These are phyloP conservation scores for Atrichornis clamosus DNA, from an alignment of 2,113 vertebrate genomes.

Conservation along the genomic window DNA sequence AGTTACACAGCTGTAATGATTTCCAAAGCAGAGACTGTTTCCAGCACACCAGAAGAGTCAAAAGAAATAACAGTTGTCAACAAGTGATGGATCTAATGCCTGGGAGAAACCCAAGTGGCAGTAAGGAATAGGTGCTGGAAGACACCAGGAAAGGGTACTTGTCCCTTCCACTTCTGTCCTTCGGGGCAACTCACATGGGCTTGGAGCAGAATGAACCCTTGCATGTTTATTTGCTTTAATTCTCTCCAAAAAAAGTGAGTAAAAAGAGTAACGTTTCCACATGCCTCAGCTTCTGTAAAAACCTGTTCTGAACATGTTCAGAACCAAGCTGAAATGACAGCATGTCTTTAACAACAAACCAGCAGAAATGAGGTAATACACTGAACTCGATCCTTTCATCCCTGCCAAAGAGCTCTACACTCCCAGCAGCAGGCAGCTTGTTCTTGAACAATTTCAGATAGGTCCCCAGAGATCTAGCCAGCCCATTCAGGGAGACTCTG, in stretches of 20 bases:
- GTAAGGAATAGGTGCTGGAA: background rate
- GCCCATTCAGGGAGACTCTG: background rate
- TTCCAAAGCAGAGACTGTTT: constrained; percentile 22
- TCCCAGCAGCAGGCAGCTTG: background rate
- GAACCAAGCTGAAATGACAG: background rate
- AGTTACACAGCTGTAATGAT: background rate
- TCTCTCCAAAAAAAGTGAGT: background rate
- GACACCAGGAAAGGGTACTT: background rate
- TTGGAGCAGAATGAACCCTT: background rate
- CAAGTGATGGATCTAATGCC: background rate
- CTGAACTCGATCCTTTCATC: background rate
- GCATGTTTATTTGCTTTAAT: background rate
- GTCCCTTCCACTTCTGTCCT: background rate
- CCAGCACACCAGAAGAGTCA: background rate
- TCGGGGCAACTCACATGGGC: background rate
- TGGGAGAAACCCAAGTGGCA: background rate
- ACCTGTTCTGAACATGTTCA: background rate
- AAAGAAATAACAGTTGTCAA: background rate
- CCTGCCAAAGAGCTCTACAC: background rate
- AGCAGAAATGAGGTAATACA: background rate
- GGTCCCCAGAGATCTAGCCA: background rate
- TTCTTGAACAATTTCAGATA: background rate
- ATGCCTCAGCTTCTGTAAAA: background rate
- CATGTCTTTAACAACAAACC: background rate
- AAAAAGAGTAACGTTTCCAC: background rate